phyloP scores from a whole-genome alignment of 2,113 vertebrate genomes.

The Apaloderma vittatum region DNA sequence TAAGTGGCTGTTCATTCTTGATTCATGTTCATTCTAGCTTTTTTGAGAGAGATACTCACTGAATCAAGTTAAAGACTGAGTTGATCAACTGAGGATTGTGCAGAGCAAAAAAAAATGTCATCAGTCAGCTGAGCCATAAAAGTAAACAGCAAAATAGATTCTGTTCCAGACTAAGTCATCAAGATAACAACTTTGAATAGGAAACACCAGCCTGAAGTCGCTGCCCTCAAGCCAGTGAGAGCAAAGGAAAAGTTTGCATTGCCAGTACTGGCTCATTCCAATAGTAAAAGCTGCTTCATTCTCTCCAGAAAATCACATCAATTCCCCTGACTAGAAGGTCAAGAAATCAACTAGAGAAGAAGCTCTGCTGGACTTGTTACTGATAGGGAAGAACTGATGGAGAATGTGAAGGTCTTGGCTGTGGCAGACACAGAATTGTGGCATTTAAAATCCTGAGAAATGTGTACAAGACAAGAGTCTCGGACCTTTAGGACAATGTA shows the following conservation, averaged over 20 bases:
- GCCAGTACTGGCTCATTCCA: background rate
- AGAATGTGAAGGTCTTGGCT: background rate
- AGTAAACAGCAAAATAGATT: constrained; percentile 36
- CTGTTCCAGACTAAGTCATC: constrained; percentile 44
- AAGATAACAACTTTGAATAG: constrained; percentile 31
- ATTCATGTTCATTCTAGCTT: constrained; percentile 40
- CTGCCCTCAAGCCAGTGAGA: background rate
- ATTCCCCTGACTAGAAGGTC: background rate
- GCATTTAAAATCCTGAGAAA: background rate
- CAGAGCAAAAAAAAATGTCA: constrained; percentile 11
- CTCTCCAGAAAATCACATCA: background rate
- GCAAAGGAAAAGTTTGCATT: background rate
- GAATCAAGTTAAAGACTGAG: constrained; percentile 62
- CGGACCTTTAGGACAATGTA: background rate
- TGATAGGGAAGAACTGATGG: background rate
- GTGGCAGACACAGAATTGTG: background rate
- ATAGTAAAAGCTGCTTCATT: background rate
- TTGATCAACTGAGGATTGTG: constrained; percentile 35
- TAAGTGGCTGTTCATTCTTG: constrained; percentile 45
- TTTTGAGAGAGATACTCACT: constrained; percentile 25
- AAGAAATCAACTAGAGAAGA: background rate
- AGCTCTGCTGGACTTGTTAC: background rate
- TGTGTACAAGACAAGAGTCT: rapidly evolving
- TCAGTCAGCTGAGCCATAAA: constrained; percentile 41
- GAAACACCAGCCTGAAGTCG: background rate